Base-by-base conservation (phyloP, 1,140 invertebrate genomes). In the Sogatella furcifera region DNA sequence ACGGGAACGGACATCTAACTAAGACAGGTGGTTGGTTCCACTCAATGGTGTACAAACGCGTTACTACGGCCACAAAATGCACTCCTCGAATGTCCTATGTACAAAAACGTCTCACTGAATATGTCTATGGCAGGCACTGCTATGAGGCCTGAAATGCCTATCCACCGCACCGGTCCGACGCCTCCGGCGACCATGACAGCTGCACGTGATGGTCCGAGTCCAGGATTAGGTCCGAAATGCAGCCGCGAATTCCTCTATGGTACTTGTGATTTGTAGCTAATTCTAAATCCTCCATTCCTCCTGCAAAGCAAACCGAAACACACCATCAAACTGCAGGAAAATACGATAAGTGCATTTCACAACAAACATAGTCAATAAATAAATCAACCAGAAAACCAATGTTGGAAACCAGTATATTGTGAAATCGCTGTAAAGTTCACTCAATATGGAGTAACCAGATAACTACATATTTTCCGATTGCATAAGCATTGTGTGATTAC, bases 161-260 rank as follows among this genome's bases (percentile, higher is more conserved):
- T 28, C 65, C 61, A 53, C 65, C 61, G 57, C 65, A 66, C 19
- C 63, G 44, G 19, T 62, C 58, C 0, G 61, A 44, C 14, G 56
- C 42, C 42, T 63, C 60, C 15, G 61, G 41, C 8, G 63, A 61
- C 65, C 63, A 64, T 14, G 84, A 76, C 21, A 86, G 73, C 54
- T 80, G 74, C 15, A 86, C 76, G n/a, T 79, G 77, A 70, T 84
- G 86, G 70, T 92, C 87, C n/a, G 85, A 82, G 62, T 86, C 87
- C 42, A 92, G 73, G 9, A 85, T 82, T 24, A 92, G 74, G 72
- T 90, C 86, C 43, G 85, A 85, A 68, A 92, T 82, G 74, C 90
- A 92, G 22, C 90, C 90, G 38, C 81, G 75, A 64, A 91, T 84
- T 34, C 88, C 88, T 62, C 78, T 80, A n/a, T 73, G 73, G 73